Base-by-base conservation (phyloP, 2,113 vertebrate species). In the Mastomys natalensis region DNA sequence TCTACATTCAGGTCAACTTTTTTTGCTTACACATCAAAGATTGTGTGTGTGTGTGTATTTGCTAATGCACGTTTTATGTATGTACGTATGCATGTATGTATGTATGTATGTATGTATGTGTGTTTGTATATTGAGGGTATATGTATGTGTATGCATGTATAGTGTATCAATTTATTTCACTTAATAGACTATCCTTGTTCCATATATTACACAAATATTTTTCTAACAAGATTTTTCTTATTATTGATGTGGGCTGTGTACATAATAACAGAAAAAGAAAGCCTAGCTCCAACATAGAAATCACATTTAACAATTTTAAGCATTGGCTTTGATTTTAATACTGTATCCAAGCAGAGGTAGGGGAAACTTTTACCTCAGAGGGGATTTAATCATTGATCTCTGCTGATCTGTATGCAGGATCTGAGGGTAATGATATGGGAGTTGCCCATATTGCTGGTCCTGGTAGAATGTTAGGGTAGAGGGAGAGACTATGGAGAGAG, bases 321-420 rank as follows among this genome's bases (percentile, higher is more conserved):
- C 22, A 51, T 53, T 90, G 86, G 81, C 43, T 87, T 93, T 11
- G 40, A 37, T 95, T 74, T 90, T 51, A 87, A 76, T 51, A 82
- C 22, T 40, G 58, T 53, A 12, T 87, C 22, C 58, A 53, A 87
- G 53, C 11, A n/a, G 34, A 60, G 21, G 40, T 60, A n/a, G 68
- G 21, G 21, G 72, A n/a, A 81, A 58, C 34, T 76, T 87, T 40
- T 45, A 80, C 6, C 17, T 29, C 77, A 58, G n/a, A 55, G 7
- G 29, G n/a, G 60, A n/a, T 48, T 87, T 93, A 74, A 70, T 70
- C 90, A 82, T 76, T 87, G 66, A 89, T 62, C 60, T 45, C 7
- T 55, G 74, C 15, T 62, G 76, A 81, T 12, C 55, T 53, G 17
- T 70, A 92, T 73, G 45, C 43, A 53, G 21, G 58, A n/a, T 60